These are phyloP conservation scores for Psilopogon haemacephalus DNA, from an alignment of 2,113 vertebrate species.

Conservation along the genomic window DNA sequence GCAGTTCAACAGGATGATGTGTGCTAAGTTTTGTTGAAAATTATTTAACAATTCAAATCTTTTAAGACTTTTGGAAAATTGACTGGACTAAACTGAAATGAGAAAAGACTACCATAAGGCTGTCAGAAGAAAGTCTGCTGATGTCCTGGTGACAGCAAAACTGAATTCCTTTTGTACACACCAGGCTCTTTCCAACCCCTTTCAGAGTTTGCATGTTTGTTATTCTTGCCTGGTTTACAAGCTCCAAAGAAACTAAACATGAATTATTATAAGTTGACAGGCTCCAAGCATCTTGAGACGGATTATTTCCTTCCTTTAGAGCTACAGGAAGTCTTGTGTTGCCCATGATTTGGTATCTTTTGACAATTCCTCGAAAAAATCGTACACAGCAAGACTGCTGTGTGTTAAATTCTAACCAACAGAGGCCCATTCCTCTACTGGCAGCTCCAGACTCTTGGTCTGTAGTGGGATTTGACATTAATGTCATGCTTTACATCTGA, in stretches of 20 bases:
- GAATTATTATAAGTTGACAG: slow-evolving; percentile 38
- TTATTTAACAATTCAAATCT: background rate
- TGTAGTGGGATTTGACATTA: background rate
- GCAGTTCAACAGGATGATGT: accelerated
- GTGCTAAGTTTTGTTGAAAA: background rate
- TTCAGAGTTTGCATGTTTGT: slow-evolving; percentile 40
- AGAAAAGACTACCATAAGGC: background rate
- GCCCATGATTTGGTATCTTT: slow-evolving; percentile 20
- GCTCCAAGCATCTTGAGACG: slow-evolving; percentile 51
- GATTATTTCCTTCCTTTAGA: slow-evolving; percentile 70
- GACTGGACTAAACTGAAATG: background rate
- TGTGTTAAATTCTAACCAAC: background rate
- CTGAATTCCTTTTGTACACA: slow-evolving; percentile 40
- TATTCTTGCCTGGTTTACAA: slow-evolving; percentile 63
- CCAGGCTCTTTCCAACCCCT: background rate
- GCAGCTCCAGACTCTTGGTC: accelerated
- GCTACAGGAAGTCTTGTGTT: slow-evolving; percentile 36
- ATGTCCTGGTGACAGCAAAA: slow-evolving; percentile 11
- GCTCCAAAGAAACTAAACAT: slow-evolving; percentile 59
- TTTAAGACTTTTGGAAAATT: background rate
- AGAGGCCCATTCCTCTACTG: background rate
- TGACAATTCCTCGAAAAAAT: background rate
- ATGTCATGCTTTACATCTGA: background rate
- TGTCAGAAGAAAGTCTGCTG: slow-evolving; percentile 5
- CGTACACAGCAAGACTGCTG: background rate